Percentiles rank a stretch among this genome's conserved stretches.
Conservation (phyloP, 2,113 vertebrate species). For the Phaetusa simplex region DNA sequence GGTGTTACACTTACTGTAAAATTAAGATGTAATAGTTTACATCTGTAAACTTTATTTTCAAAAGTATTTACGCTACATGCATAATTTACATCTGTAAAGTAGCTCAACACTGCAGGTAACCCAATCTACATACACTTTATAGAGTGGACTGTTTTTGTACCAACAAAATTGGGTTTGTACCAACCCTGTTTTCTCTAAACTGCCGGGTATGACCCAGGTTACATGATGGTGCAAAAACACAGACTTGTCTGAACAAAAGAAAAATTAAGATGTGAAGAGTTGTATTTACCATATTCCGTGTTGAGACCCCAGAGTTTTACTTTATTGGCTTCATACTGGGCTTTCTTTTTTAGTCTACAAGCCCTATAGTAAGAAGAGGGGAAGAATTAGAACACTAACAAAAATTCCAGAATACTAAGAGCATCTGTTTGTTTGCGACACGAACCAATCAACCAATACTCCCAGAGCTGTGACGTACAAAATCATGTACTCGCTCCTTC, state of each 20-base stretch:
- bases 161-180: not conserved
- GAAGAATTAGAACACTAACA: constrained; percentile 47
- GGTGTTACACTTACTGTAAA: not conserved
- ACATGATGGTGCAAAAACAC: not conserved
- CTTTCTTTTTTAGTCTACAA: constrained; percentile 98
- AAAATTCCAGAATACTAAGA: not conserved
- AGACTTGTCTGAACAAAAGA: constrained; percentile 3
- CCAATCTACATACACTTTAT: not conserved
- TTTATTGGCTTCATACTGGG: constrained; percentile 99
- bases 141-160: not conserved
- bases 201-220: not conserved
- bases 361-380: constrained; percentile 79
- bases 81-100: not conserved
- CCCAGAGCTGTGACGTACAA: not conserved
- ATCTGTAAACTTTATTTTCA: not conserved
- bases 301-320: constrained; percentile 99
- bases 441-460: not conserved
- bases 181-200: not conserved
- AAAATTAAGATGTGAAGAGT: constrained; percentile 20
- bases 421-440: not conserved
- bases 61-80: not conserved
- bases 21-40: not conserved
- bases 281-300: constrained; percentile 93
- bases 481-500: not conserved
- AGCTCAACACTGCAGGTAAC: not conserved